phyloP scores from a whole-genome alignment of 2,888 invertebrate genomes.

The Pherbina coryleti region DNA sequence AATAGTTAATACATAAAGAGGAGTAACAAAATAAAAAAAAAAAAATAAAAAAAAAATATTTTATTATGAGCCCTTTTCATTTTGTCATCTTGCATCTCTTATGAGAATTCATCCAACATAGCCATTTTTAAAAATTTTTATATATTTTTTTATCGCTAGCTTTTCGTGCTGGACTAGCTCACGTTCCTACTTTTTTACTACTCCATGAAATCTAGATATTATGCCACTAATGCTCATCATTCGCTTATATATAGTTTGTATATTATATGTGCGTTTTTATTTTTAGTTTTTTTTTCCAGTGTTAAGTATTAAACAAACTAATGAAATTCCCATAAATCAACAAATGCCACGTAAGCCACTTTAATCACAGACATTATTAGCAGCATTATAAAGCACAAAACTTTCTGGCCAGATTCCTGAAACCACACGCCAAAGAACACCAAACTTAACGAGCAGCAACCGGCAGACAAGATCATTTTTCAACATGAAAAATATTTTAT shows the following conservation, averaged over 20 bases:
- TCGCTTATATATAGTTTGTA: neutral
- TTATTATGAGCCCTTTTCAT: too few species aligned
- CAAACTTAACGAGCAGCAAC: slow-evolving; percentile 10
- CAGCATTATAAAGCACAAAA: slow-evolving; percentile 40
- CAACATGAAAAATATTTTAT: slow-evolving; percentile 33
- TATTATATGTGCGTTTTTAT: neutral
- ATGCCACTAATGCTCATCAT: too few species aligned
- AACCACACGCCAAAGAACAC: neutral
- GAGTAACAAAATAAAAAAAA: too few species aligned
- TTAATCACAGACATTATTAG: slow-evolving; percentile 49
- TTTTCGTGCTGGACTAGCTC: too few species aligned
- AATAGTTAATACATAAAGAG: too few species aligned
- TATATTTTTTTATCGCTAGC: too few species aligned
- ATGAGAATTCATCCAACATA: too few species aligned
- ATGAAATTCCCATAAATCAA: slow-evolving; percentile 40
- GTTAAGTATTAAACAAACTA: slow-evolving; percentile 16
- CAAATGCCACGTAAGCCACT: slow-evolving; percentile 36
- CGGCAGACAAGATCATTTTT: slow-evolving; percentile 39
- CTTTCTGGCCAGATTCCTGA: slow-evolving; percentile 34
- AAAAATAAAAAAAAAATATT: too few species aligned
- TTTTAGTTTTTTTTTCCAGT: neutral
- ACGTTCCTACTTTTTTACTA: too few species aligned
- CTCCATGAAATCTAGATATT: too few species aligned
- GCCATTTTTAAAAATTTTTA: too few species aligned
- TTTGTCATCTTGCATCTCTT: too few species aligned